Base-by-base conservation (phyloP, 2,113 vertebrate genomes). In the Etheostoma cragini region DNA sequence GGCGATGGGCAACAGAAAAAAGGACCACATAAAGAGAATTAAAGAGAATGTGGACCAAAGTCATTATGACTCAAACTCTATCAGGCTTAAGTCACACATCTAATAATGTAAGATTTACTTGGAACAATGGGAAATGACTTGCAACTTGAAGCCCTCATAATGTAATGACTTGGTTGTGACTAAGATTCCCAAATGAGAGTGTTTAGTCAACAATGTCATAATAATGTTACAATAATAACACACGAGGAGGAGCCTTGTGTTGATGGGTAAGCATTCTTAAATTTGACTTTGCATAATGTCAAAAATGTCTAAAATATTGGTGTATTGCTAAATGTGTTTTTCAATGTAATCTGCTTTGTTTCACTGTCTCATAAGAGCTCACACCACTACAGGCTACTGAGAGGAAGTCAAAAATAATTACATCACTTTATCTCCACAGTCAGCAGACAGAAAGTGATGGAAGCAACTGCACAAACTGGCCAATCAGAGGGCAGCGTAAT, bases 321-420 rank as follows among this genome's bases (percentile, higher is more conserved):
- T n/a, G 8, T n/a, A 33, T 60, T 58, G 81, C 66, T 65, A 56
- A 56, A 68, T 72, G 58, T 46, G 62, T 38, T 17, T 72, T 80
- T 71, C 33, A 6, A 64, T 75, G 64, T 52, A 78, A 78, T 75
- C 82, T 4, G 72, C 38, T 47, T 54, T 16, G 63, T 84, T 74
- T 80, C 30, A 62, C 33, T 14, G 50, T 79, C 83, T 88, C 85
- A 69, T 85, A 87, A 72, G 54, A 75, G 77, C 63, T 83, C 68
- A 75, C 75, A 57, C 53, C 75, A 83, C 62, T 76, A 79, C 67
- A 58, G 85, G 87, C 86, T 10, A 83, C 79, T 60, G 68, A 53
- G 71, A 57, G 78, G 69, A 83, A 83, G 84, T 92, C 90, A 87
- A 45, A 30, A 84, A 85, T 80, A 89, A 92, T 93, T 83, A 83